Conservation (phyloP, 1,140 invertebrate genomes). For the Augochlora pura region DNA sequence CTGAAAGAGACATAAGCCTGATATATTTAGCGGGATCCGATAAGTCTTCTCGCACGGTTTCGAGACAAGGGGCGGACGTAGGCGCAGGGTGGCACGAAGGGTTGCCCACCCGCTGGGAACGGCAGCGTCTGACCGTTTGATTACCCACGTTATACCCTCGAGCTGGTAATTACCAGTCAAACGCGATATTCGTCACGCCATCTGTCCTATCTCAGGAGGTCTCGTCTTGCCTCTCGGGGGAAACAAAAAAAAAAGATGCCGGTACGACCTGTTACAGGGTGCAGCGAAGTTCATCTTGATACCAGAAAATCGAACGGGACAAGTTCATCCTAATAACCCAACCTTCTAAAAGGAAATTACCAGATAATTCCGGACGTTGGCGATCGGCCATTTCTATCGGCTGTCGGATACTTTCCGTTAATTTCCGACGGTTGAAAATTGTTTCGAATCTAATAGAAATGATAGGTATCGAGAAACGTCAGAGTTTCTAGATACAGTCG, state of each 20-base stretch:
- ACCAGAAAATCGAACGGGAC: background rate
- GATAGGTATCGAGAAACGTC: too few species aligned
- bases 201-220: conserved; percentile 59
- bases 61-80: conserved; percentile 17
- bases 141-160: conserved; percentile 56
- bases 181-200: conserved; percentile 70
- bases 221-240: background rate
- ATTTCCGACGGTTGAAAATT: too few species aligned
- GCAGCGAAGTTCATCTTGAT: background rate
- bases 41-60: conserved; percentile 40
- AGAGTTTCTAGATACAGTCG: too few species aligned
- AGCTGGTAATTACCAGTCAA: conserved; percentile 63
- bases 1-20: conserved; percentile 31
- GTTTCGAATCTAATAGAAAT: too few species aligned
- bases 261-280: background rate
- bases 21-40: conserved; percentile 46
- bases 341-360: background rate
- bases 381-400: too few species aligned
- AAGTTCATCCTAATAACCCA: too few species aligned
- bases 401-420: too few species aligned
- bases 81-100: conserved; percentile 28
- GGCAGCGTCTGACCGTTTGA: conserved; percentile 59
- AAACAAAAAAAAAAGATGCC: conserved; percentile 21
- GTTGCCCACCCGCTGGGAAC: conserved; percentile 54
- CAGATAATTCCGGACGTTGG: background rate